Conservation (phyloP, 2,888 invertebrate species). For the Chymomyza fuscimana region DNA sequence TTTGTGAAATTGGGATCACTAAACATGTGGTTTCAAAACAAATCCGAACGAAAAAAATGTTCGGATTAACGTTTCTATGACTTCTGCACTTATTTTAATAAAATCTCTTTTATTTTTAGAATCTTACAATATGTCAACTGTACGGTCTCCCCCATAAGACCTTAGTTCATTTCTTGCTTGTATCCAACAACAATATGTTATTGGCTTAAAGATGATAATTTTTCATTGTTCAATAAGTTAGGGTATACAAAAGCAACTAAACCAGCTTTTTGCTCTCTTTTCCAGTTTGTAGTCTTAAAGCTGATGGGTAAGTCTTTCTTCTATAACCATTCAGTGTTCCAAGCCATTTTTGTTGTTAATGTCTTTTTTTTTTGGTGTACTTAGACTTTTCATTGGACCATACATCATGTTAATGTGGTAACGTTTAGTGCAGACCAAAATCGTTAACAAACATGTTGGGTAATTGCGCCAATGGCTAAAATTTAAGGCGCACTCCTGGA, state of each 20-base stretch:
- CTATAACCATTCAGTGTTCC: constrained; percentile 41
- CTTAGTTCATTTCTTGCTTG: too few relatives aligned
- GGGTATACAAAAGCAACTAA: too few relatives aligned
- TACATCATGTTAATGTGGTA: constrained; percentile 50
- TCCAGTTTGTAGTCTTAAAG: not conserved
- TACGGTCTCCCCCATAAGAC: too few relatives aligned
- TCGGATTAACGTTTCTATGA: too few relatives aligned
- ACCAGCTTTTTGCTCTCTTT: not conserved
- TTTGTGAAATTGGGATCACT: too few relatives aligned
- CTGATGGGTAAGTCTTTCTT: not conserved
- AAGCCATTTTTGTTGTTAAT: constrained; percentile 49
- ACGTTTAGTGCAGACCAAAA: constrained; percentile 44
- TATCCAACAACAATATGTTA: too few relatives aligned
- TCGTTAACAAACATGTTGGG: not conserved
- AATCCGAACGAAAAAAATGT: too few relatives aligned
- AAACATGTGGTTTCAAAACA: too few relatives aligned
- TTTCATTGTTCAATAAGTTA: not conserved
- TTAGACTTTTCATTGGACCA: constrained; percentile 25
- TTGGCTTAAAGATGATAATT: too few relatives aligned
- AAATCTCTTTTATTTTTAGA: too few relatives aligned
- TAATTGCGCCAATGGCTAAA: not conserved
- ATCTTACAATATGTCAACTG: too few relatives aligned
- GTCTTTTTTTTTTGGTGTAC: constrained; percentile 13
- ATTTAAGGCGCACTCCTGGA: not conserved
- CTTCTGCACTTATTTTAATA: too few relatives aligned